A percentile compares a stretch with the other conserved stretches of the same genome.
phyloP scores from a whole-genome alignment of 1,140 invertebrate genomes.

The Drosophila funebris region DNA sequence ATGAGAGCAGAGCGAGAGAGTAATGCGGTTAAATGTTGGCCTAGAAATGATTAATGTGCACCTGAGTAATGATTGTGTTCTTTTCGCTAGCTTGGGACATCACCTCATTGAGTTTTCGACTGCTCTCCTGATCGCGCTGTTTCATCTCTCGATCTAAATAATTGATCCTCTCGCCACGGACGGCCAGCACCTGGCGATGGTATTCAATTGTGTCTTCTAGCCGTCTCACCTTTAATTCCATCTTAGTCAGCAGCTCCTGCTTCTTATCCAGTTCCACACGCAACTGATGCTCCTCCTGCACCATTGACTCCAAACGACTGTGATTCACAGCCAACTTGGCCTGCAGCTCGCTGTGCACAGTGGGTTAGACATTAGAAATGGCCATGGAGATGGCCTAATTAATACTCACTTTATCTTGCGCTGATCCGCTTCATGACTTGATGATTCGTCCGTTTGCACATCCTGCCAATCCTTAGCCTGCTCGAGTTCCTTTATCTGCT shows the following conservation, averaged over 20 bases:
- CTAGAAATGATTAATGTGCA: neutral
- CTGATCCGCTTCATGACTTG: neutral
- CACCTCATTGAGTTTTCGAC: constrained; percentile 39
- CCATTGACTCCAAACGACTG: neutral
- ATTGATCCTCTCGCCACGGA: constrained; percentile 52
- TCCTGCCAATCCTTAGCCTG: neutral
- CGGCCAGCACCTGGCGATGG: constrained; percentile 44
- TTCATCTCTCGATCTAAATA: constrained; percentile 44
- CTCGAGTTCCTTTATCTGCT: constrained; percentile 9
- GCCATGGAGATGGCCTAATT: too few species aligned
- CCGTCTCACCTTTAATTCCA: neutral
- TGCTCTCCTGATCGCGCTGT: constrained; percentile 38
- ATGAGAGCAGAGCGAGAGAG: neutral
- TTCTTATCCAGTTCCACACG: constrained; percentile 12
- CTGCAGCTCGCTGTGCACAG: constrained; percentile 38
- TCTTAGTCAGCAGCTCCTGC: neutral
- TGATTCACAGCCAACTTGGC: neutral
- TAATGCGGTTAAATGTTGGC: neutral
- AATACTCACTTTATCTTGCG: neutral
- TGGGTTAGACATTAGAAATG: too few species aligned
- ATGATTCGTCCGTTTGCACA: neutral
- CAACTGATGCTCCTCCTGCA: neutral
- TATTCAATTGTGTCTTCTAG: constrained; percentile 40
- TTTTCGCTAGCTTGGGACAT: constrained; percentile 43
- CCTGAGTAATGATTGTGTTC: constrained; percentile 50